A percentile compares a stretch with the other conserved stretches of the same genome.
These are phyloP conservation scores for Apodemus speciosus DNA, from an alignment of 2,113 vertebrate species.

Conservation along the genomic window DNA sequence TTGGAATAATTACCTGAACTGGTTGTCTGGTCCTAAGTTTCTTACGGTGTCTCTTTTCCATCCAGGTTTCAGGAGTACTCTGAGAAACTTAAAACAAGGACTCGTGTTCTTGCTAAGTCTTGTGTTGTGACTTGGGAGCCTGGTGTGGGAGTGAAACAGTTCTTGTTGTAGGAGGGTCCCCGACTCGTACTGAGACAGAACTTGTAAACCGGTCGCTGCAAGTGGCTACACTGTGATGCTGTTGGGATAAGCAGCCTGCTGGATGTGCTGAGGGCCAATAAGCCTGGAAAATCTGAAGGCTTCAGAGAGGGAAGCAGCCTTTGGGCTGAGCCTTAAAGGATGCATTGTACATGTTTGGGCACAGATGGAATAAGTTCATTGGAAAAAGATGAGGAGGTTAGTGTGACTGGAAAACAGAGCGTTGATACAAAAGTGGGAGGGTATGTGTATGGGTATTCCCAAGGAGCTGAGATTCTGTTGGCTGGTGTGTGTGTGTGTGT, in stretches of 20 bases:
- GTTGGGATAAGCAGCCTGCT: neutral
- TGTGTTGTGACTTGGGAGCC: neutral
- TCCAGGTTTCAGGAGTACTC: neutral
- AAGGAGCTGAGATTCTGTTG: neutral
- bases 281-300: neutral
- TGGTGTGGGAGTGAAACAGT: neutral
- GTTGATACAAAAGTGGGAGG: neutral
- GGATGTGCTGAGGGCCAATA: neutral
- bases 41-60: neutral
- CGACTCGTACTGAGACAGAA: neutral
- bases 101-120: neutral
- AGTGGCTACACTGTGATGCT: neutral
- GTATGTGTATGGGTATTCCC: neutral
- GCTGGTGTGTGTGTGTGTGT: too few species aligned
- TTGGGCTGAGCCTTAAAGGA: conserved; percentile 18
- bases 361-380: neutral
- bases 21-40: neutral
- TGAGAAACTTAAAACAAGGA: neutral
- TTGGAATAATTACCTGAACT: neutral
- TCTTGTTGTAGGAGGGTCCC: neutral
- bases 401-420: neutral
- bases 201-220: neutral
- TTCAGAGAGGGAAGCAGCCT: neutral
- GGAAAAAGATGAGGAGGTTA: neutral
- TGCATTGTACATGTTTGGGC: conserved; percentile 7